These are phyloP conservation scores for Trachops cirrhosus DNA, from an alignment of 2,797 vertebrate genomes.

Conservation along the genomic window DNA sequence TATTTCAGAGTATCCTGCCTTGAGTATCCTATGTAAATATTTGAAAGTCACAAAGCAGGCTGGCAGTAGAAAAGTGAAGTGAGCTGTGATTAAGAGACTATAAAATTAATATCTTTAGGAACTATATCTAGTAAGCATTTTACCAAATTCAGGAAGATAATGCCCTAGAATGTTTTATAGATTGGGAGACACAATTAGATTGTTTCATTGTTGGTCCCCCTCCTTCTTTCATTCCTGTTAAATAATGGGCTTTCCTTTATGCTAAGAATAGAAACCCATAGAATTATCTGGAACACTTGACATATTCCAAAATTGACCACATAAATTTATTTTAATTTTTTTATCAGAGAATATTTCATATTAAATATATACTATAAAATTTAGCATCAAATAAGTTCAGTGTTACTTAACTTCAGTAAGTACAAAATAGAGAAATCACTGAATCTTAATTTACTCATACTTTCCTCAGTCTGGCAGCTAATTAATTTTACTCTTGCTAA, in stretches of 20 bases:
- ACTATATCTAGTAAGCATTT: background rate
- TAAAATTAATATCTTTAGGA: background rate
- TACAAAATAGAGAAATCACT: background rate
- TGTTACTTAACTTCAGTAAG: background rate
- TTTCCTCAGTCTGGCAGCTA: background rate
- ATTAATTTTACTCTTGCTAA: background rate
- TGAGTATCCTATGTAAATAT: constrained; percentile 34
- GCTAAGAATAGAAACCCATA: background rate
- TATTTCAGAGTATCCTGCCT: constrained; percentile 49
- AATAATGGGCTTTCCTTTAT: background rate
- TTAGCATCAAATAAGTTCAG: background rate
- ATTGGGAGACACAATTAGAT: background rate
- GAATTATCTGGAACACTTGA: background rate
- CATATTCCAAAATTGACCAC: background rate
- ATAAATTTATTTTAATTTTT: background rate
- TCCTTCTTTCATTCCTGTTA: background rate
- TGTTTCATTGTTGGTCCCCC: background rate
- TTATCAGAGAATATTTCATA: constrained; percentile 16
- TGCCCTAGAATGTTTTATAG: background rate
- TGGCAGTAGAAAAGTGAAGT: constrained; percentile 20
- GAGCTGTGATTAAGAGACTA: background rate
- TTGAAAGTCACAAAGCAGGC: constrained; percentile 41
- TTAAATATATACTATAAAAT: background rate
- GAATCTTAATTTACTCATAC: background rate
- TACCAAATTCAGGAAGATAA: background rate